These are phyloP conservation scores for Tauraco hartlaubi DNA, from an alignment of 2,797 vertebrate genomes.

Conservation along the genomic window DNA sequence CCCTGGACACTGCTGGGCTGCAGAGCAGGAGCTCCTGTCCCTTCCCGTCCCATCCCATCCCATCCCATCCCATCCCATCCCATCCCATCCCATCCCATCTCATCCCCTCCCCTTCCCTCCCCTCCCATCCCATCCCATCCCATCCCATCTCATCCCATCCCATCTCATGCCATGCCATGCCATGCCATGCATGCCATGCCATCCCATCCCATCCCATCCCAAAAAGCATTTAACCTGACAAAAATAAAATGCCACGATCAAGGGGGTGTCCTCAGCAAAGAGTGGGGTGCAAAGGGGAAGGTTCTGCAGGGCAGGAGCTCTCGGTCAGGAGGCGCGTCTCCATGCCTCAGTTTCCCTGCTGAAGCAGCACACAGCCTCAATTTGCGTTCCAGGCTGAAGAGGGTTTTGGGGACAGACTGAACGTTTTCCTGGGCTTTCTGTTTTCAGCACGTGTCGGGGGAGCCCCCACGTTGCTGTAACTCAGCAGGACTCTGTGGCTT, in stretches of 20 bases:
- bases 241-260: accelerated
- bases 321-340: accelerated
- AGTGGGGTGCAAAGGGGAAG: neutral
- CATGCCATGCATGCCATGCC: no score
- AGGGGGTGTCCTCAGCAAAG: neutral
- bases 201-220: neutral
- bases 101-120: no score
- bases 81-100: neutral
- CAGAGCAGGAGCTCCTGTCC: neutral
- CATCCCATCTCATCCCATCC: no score
- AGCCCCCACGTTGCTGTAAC: accelerated
- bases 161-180: neutral
- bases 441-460: accelerated
- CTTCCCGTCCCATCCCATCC: neutral
- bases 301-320: neutral
- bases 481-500: neutral
- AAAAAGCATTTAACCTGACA: accelerated
- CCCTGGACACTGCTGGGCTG: neutral
- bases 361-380: neutral
- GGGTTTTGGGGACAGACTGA: neutral
- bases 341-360: slow-evolving; percentile 23
- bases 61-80: neutral
- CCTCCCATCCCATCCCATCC: neutral
- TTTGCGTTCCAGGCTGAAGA: accelerated
- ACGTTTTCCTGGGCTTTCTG: neutral